A percentile compares a stretch with the other conserved stretches of the same genome.
Evolutionary conservation across 2,113 vertebrate species (phyloP).

Genomic region (Morone chrysops): DNA sequence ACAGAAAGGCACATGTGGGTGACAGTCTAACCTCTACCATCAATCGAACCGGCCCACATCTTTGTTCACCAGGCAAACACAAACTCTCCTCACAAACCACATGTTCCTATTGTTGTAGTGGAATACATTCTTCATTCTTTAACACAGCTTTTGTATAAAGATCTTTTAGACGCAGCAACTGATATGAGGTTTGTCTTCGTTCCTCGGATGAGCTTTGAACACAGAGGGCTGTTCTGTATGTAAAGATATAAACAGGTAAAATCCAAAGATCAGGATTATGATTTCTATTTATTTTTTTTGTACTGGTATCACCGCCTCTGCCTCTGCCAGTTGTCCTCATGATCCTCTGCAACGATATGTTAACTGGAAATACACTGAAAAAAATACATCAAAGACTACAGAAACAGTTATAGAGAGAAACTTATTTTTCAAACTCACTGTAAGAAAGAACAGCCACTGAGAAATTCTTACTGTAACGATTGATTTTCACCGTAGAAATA

Average conservation of each 20-base stretch:
- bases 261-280: slow-evolving; percentile 29
- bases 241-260: slow-evolving; percentile 29
- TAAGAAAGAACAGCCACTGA: slow-evolving; percentile 54
- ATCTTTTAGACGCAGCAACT: slow-evolving; percentile 13
- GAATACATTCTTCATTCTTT: slow-evolving; percentile 58
- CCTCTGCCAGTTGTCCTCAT: slow-evolving; percentile 16
- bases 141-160: slow-evolving; percentile 39
- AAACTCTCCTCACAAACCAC: slow-evolving; percentile 50
- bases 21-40: slow-evolving; percentile 52
- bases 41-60: slow-evolving; percentile 32
- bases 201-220: slow-evolving; percentile 22
- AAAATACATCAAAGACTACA: slow-evolving; percentile 48
- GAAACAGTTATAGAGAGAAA: slow-evolving; percentile 42
- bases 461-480: slow-evolving; percentile 23
- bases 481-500: slow-evolving; percentile 54
- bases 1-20: slow-evolving; percentile 82
- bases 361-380: slow-evolving; percentile 49
- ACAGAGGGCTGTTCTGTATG: slow-evolving; percentile 11
- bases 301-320: neutral
- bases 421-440: slow-evolving; percentile 29
- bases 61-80: slow-evolving; percentile 35
- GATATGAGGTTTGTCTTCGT: slow-evolving; percentile 31
- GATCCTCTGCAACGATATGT: slow-evolving; percentile 47
- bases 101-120: slow-evolving; percentile 43
- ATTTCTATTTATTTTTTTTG: neutral